phyloP scores from a whole-genome alignment of 2,797 vertebrate species.

The Rhinatrema bivittatum region DNA sequence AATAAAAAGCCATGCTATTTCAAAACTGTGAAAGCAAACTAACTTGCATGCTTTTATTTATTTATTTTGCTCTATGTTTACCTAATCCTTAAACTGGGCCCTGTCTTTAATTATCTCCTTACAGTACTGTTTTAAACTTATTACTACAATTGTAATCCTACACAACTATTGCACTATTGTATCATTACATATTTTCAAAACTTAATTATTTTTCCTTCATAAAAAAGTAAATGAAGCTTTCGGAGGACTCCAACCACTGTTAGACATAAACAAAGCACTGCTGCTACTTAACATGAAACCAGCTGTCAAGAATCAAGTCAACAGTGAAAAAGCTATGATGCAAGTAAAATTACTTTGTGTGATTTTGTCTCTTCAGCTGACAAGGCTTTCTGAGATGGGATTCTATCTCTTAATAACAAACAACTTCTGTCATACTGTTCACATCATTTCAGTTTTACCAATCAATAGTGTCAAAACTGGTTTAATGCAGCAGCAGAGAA shows the following conservation, averaged over 20 bases:
- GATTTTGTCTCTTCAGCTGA: conserved; percentile 61
- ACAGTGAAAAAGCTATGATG: conserved; percentile 55
- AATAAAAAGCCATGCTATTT: too few relatives aligned
- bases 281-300: conserved; percentile 66
- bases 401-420: conserved; percentile 70
- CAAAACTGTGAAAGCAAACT: too few relatives aligned
- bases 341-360: conserved; percentile 68
- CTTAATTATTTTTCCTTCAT: conserved; percentile 11
- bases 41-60: too few relatives aligned
- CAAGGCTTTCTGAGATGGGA: conserved; percentile 67
- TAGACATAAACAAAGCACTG: conserved; percentile 41
- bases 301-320: conserved; percentile 62
- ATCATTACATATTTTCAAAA: conserved; percentile 15
- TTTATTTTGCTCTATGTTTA: too few relatives aligned
- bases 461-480: conserved; percentile 53
- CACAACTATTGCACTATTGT: too few relatives aligned
- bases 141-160: too few relatives aligned
- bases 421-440: conserved; percentile 51
- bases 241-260: background rate
- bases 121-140: too few relatives aligned
- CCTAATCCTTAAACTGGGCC: too few relatives aligned
- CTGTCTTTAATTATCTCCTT: too few relatives aligned
- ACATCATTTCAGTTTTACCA: conserved; percentile 60
- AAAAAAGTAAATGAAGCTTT: conserved; percentile 13
- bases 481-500: conserved; percentile 38